These are phyloP conservation scores for Prionace glauca DNA, from an alignment of 2,797 vertebrate species.

Conservation along the genomic window DNA sequence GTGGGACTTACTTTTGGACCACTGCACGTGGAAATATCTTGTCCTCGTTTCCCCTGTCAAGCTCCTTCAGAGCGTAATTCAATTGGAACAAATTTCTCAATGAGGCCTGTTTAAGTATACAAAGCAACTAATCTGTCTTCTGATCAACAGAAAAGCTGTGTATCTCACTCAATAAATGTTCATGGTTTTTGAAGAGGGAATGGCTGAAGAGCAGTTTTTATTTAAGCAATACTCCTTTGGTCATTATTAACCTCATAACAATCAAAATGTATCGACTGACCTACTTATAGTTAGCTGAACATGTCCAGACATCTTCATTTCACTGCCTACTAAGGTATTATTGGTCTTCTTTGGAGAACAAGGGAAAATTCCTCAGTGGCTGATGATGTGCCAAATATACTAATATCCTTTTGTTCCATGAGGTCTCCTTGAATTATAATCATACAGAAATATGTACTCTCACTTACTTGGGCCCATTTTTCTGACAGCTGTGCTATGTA, in stretches of 20 bases:
- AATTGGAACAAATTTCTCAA: background rate
- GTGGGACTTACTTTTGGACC: background rate
- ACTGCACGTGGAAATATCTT: background rate
- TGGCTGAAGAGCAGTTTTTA: background rate
- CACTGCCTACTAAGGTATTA: background rate
- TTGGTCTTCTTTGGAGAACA: background rate
- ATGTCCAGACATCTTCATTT: constrained; percentile 1
- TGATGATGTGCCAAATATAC: constrained; percentile 25
- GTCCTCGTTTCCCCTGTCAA: background rate
- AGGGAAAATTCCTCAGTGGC: background rate
- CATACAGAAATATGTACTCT: background rate
- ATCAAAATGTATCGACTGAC: background rate
- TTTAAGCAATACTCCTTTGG: background rate
- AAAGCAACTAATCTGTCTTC: background rate
- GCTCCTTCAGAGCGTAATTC: background rate
- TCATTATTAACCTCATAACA: background rate
- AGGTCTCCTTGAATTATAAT: background rate
- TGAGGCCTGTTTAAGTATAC: background rate
- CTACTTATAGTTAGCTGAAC: background rate
- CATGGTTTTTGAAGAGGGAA: background rate
- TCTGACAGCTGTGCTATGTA: background rate
- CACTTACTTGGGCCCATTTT: background rate
- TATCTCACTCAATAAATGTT: background rate
- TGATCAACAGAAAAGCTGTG: background rate
- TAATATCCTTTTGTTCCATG: background rate